Evolutionary conservation across 2,888 invertebrate species (phyloP), one percentile per base, ranked within the genome.

Genomic region (Hypolimnas misippus): DNA sequence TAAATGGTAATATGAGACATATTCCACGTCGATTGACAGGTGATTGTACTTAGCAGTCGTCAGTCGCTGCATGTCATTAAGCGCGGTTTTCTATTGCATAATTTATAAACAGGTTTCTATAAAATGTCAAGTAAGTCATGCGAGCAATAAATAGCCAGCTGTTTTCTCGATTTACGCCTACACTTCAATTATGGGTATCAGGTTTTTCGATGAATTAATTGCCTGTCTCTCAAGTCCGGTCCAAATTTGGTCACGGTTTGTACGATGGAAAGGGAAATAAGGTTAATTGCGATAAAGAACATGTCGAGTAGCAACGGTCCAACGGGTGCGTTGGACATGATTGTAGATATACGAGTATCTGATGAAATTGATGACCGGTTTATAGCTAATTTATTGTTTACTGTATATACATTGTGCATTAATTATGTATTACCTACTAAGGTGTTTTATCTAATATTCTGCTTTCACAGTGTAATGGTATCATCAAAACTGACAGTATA

Each of bases 11-110:
- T 44, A 19, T 19, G 19, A 12, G 66, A 66, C 64, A 73, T 70
- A 74, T 73, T 73, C 75, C 73, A 73, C 69, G 68, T 77, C 75
- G 80, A 80, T 81, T 80, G 85, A 81, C 85, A 84, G 84, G 83
- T 84, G 83, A 84, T 83, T 83, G 86, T 82, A 81, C 71, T 84
- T 83, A 84, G 75, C 76, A 79, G 76, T 74, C 73, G 73, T 63
- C 79, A 76, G 76, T 73, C 74, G 77, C 73, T 74, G 76, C 77
- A 77, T 79, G 74, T 76, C 78, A 83, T 83, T 83, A 76, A 80
- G 31, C 49, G 56, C 82, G 81, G 76, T 81, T 82, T 82, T 83
- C 81, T 82, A 79, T 90, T 89, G 88, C 89, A 86, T 89, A 88
- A 87, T 81, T 84, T 81, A 78, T 70, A 76, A 85, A 89, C 88